These are phyloP conservation scores for Mus caroli DNA, from an alignment of 2,797 vertebrate species.

Conservation along the genomic window DNA sequence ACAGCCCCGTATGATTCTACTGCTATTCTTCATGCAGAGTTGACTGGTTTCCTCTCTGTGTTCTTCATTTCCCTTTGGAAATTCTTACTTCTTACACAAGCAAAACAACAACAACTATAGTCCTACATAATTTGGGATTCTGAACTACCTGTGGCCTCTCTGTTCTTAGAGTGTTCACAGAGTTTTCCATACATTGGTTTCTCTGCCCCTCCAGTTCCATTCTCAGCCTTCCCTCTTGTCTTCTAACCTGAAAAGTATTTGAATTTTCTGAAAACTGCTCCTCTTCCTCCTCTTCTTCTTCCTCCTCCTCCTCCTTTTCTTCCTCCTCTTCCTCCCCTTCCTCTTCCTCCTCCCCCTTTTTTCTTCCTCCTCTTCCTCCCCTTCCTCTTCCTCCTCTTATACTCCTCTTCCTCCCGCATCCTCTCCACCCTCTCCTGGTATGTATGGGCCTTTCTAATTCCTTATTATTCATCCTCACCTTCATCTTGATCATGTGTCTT, in stretches of 20 bases:
- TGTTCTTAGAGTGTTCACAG: neutral
- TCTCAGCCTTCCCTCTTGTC: neutral
- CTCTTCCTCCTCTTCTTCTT: too few relatives aligned
- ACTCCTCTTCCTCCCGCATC: too few relatives aligned
- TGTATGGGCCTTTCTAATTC: too few relatives aligned
- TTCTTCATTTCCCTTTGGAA: neutral
- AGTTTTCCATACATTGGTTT: neutral
- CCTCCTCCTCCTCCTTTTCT: neutral
- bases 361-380: neutral
- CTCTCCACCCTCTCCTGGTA: neutral
- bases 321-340: neutral
- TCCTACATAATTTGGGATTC: too few relatives aligned
- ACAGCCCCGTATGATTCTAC: accelerated
- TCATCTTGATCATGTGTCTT: neutral
- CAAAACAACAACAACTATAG: neutral
- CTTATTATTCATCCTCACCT: neutral
- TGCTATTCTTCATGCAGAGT: neutral
- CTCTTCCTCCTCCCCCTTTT: neutral
- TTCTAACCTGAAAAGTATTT: neutral
- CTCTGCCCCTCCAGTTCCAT: neutral
- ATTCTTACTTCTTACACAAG: neutral
- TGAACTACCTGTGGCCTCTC: neutral
- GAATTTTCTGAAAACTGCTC: neutral
- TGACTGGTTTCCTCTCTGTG: neutral
- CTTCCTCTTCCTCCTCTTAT: too few relatives aligned